These are phyloP conservation scores for Machimus atricapillus DNA, from an alignment of 2,888 invertebrate genomes.

Conservation along the genomic window DNA sequence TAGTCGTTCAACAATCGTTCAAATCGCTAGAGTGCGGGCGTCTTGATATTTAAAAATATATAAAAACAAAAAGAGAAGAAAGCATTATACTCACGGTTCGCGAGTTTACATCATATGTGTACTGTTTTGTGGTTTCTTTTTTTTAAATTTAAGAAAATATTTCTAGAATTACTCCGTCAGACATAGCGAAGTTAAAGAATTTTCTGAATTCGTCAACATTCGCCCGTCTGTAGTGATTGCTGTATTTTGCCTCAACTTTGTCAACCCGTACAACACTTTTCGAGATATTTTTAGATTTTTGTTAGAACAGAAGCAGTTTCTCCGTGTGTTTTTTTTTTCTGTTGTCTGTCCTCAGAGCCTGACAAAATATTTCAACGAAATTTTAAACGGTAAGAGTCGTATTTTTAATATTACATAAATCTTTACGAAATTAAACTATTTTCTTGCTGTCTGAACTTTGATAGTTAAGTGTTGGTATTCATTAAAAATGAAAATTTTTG, in stretches of 20 bases:
- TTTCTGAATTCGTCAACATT: background rate
- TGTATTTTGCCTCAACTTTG: background rate
- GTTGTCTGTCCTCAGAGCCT: background rate
- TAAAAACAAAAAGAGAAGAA: background rate
- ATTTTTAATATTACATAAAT: background rate
- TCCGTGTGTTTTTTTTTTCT: background rate
- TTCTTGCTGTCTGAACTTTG: background rate
- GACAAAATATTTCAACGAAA: background rate
- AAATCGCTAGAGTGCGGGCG: background rate
- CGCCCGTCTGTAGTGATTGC: background rate
- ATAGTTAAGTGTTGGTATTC: background rate
- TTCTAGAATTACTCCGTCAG: background rate
- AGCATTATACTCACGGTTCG: background rate
- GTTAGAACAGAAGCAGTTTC: background rate
- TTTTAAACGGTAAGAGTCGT: background rate
- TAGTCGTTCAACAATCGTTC: background rate
- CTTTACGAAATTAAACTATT: background rate
- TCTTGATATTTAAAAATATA: background rate
- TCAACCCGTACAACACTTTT: background rate
- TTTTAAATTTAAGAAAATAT: background rate
- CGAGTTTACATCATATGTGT: background rate
- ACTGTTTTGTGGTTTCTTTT: background rate
- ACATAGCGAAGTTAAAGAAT: background rate
- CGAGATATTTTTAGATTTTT: background rate
- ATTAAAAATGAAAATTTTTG: background rate